Evolutionary conservation across 2,113 vertebrate species (phyloP), one percentile per base, ranked within the genome.

Genomic region (Electrona antarctica): DNA sequence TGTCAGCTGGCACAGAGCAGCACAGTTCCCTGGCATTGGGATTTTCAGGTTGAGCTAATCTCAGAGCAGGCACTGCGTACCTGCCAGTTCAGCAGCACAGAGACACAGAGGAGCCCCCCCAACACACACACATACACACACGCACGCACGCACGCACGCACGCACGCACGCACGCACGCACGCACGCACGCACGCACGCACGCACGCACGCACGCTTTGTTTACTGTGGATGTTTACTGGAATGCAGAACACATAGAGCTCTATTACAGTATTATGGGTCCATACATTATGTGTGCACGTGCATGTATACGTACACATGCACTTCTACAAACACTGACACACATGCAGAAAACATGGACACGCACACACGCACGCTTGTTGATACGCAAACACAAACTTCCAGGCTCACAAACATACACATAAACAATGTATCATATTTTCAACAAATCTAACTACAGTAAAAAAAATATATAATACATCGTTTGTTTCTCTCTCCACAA

Each of bases 21-120:
- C 71, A 56, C 73, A 69, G n/a, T 28, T 57, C 33, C 7, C 55
- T 15, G 55, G 75, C 83, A 77, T 86, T 80, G 70, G 76, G 73
- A 83, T 86, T 89, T 86, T 83, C 71, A 83, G 81, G 86, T 86
- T 87, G 73, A 85, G 85, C 76, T 80, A 74, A 86, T 80, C 79
- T 81, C 73, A 57, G 69, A 65, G 77, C 66, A 69, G 69, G 60
- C 63, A 68, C 76, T 87, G 64, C 77, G 12, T 33, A 15, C 69
- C 69, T 83, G 69, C 74, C 78, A 73, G 73, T 79, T 78, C 78
- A 79, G 80, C 76, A 77, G 15, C 45, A 61, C 33, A 57, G 45
- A 14, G 14, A 46, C 73, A 28, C 60, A 50, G 68, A 7, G 65
- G 45, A 13, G 56, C 69, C 70, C 9, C 33, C 33, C 33, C 33